Evolutionary conservation across 2,888 invertebrate genomes (phyloP), one percentile per base, ranked within the genome.

Genomic region (Pogonocherus hispidulus): DNA sequence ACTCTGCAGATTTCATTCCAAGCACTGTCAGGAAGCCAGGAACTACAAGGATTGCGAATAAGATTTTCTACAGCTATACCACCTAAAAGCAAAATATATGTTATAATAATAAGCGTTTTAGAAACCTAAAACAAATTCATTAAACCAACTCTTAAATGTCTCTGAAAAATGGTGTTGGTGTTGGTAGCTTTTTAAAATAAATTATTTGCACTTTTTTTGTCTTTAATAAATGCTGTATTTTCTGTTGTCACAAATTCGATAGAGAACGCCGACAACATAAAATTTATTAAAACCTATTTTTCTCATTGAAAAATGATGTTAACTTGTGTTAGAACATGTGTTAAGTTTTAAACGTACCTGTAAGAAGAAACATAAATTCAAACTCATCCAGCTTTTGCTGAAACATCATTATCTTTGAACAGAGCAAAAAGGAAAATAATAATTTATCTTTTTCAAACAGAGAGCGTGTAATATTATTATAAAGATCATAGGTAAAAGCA

Each of bases 391-490:
- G 87, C 78, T 89, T 86, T 2, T 86, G 86, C 44, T 87, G 86
- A 2, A 88, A 86, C 75, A 91, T 83, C 87, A 91, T 86, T 80
- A 93, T 90, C 82, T 91, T 92, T 27, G 91, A 89, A 82, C 94
- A 94, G 80, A 95, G 88, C 55, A 95, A 87, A 82, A 94, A 94
- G 0, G 95, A 93, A 84, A 94, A 94, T 86, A 93, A 89, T 51
- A 94, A 86, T 86, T 94, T 94, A 83, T 95, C 94, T 84, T 93
- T 93, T 82, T 94, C 94, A 84, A 95, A 94, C 16, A 95, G 87
- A n/a, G 95, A 94, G 77, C 94, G 72, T 78, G 94, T 93, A 23
- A 95, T 93, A 80, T 94, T 94, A 75, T 90, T 90, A 78, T 94
- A 95, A 68, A 95, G 88, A 84, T 92, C 93, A 77, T 91, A 93